phyloP scores from a whole-genome alignment of 2,888 invertebrate species.

The Amphiduros pacificus region DNA sequence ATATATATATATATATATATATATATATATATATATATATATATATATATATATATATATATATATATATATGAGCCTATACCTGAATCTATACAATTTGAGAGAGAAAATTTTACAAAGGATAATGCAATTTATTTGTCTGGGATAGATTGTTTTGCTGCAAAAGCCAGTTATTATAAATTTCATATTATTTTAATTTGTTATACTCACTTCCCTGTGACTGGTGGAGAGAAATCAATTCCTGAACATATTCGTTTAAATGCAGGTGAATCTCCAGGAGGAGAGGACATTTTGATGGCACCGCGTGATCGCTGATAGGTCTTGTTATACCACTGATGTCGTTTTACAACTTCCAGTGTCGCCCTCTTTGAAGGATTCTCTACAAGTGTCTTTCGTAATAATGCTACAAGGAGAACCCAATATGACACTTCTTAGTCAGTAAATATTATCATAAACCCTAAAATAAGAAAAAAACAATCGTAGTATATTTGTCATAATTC shows the following conservation, averaged over 20 bases:
- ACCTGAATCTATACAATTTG: too few relatives aligned
- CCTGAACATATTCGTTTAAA: slow-evolving; percentile 48
- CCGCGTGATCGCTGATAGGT: slow-evolving; percentile 38
- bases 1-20: too few relatives aligned
- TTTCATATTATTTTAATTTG: too few relatives aligned
- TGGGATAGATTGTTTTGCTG: background rate
- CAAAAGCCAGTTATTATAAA: too few relatives aligned
- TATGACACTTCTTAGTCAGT: too few relatives aligned
- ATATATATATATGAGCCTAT: too few relatives aligned
- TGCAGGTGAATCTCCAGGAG: slow-evolving; percentile 6
- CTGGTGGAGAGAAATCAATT: slow-evolving; percentile 38
- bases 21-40: too few relatives aligned
- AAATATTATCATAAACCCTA: too few relatives aligned
- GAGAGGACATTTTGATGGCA: too few relatives aligned
- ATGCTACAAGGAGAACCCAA: slow-evolving; percentile 62
- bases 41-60: too few relatives aligned
- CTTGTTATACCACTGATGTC: slow-evolving; percentile 73
- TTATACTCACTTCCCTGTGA: background rate
- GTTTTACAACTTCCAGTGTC: slow-evolving; percentile 70
- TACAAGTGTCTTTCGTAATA: slow-evolving; percentile 76
- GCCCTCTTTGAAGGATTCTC: slow-evolving; percentile 71
- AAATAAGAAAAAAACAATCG: background rate
- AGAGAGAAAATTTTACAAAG: background rate
- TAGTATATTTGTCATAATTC: too few relatives aligned
- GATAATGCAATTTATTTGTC: background rate